Base-by-base conservation (phyloP, 1,140 invertebrate genomes). In the Megalonaias nervosa region DNA sequence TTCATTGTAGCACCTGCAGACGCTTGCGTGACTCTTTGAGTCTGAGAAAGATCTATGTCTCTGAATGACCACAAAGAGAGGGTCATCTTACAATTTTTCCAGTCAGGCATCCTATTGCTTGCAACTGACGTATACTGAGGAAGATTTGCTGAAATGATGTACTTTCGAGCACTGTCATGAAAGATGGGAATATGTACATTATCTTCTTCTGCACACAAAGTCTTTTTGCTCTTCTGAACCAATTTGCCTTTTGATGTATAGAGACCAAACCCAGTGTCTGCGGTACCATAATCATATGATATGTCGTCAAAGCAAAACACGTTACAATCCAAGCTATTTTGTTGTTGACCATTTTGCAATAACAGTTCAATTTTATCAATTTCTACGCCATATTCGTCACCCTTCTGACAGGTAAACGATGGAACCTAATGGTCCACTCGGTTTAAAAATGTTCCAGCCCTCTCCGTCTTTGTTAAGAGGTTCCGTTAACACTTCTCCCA, bases 51-150 rank as follows among this genome's bases (percentile, higher is more conserved):
- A 26, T 56, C 16, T 55, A 48, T 66, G 66, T 71, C 13, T 21
- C 26, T n/a, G 48, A 69, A 59, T 71, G 23, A n/a, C 75, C 75
- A 66, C 2, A 61, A 76, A 14, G 48, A 2, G 58, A 55, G 48
- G 19, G 65, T 66, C 38, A 77, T 65, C 11, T 72, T 64, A 65
- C 80, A 82, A 55, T 75, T 75, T 14, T 55, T 58, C 66, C 61
- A 81, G 55, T 82, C 78, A 23, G 76, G 26, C 9, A 76, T 77
- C 21, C 82, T 60, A 21, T 74, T 73, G 71, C 73, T 78, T 19
- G 23, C 2, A 73, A 73, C 73, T 23, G 76, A 72, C 4, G n/a
- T 67, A 68, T 78, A 78, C 64, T 74, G 72, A 14, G 76, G 76
- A 31, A 78, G 58, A 69, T 66, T 73, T 26, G 76, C 76, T 11